phyloP scores from a whole-genome alignment of 2,797 vertebrate species.

The Xyrichtys novacula region DNA sequence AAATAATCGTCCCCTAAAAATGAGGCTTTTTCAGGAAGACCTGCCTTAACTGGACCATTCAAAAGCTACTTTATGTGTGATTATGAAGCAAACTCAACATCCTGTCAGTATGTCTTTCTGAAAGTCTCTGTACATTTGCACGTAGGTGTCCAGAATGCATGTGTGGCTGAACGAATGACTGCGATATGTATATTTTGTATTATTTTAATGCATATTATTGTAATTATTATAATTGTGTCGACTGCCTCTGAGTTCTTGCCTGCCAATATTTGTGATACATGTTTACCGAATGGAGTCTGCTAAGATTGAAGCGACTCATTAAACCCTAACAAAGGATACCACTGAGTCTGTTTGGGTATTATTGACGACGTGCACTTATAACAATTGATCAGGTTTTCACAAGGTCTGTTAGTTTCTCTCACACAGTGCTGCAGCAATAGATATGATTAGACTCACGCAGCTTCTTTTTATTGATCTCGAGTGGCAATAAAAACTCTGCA shows the following conservation, averaged over 20 bases:
- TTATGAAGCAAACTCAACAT: constrained; percentile 27
- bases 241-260: constrained; percentile 82
- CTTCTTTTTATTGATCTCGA: constrained; percentile 58
- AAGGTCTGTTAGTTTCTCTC: constrained; percentile 41
- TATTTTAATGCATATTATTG: constrained; percentile 72
- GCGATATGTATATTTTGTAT: constrained; percentile 68
- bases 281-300: constrained; percentile 66
- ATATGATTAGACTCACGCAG: constrained; percentile 33
- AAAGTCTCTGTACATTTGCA: constrained; percentile 35
- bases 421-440: constrained; percentile 24
- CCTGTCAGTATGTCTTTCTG: constrained; percentile 34
- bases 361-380: constrained; percentile 31
- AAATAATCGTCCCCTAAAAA: constrained; percentile 23
- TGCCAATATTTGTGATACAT: constrained; percentile 81
- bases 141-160: constrained; percentile 61
- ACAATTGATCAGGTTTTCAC: constrained; percentile 38
- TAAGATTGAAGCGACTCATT: constrained; percentile 61
- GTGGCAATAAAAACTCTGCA: constrained; percentile 47
- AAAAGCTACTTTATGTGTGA: constrained; percentile 24
- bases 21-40: constrained; percentile 32
- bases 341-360: constrained; percentile 42
- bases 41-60: constrained; percentile 27
- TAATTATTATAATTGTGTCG: constrained; percentile 48
- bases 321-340: constrained; percentile 68
- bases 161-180: constrained; percentile 49